Evolutionary conservation across 2,888 invertebrate species (phyloP), one percentile per base, ranked within the genome.

Genomic region (Boloria selene): DNA sequence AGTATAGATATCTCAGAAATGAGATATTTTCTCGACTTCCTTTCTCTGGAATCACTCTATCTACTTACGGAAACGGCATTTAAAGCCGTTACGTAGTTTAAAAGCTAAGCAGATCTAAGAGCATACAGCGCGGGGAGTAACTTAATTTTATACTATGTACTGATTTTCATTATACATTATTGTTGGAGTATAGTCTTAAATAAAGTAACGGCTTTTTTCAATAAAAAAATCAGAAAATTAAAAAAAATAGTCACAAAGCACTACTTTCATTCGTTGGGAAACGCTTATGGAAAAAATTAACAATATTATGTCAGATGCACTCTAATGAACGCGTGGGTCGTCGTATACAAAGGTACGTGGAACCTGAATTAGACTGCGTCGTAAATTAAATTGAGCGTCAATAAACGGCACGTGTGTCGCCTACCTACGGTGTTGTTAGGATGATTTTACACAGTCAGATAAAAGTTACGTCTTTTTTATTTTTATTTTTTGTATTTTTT

Each of bases 301-400:
- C 56, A 54, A 54, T 47, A n/a, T n/a, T n/a, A 38, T 45, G 26
- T 59, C 38, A 44, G 49, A 62, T 45, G 51, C 56, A 58, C 61
- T 67, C 54, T 59, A 67, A 63, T 59, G 62, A 59, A 47, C 49
- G 62, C 52, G 67, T 68, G 50, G 67, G 61, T 17, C 60, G 51
- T 42, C 50, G 56, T 56, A 56, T 22, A 45, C 52, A 64, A 22
- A 17, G 49, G 47, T 59, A 68, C 59, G 65, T 26, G 65, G 50
- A 58, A 61, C 61, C 16, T 55, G 47, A 38, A 52, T 60, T 51
- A 63, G 59, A 54, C 61, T 68, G 38, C 42, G 55, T 64, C 52
- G 52, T 68, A 54, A 61, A 67, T 67, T 58, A 65, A 54, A 63
- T 55, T 59, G 51, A n/a, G 10, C 58, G 64, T 47, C 58, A 61